Evolutionary conservation across 92 coral and sea anemone species (phyloP), one percentile per base, ranked within the genome.

Genomic region (Anthopleura xanthogrammica): DNA sequence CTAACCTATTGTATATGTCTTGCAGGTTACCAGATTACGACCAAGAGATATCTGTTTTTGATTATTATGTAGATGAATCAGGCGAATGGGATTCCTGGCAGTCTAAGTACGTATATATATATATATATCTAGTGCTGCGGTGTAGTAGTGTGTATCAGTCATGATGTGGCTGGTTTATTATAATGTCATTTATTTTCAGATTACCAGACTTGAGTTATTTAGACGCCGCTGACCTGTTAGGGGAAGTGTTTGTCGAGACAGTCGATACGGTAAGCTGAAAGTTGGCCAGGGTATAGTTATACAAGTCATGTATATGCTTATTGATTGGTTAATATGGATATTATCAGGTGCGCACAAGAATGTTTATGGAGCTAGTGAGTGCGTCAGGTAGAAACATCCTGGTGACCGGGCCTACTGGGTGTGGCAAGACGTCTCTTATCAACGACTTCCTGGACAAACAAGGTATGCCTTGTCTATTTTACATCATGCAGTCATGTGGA

Each of bases 61-160:
- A 97, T 84, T 97, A 97, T 66, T 97, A 97, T 78, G 96, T 97
- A 68, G 99, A 97, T 62, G 99, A 97, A 81, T 97, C 99, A 58
- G 99, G 99, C 43, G 99, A 97, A 80, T 97, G 99, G 99, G 99
- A 97, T 76, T 85, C 96, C 8, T 97, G 99, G 99, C 95, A 90
- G 72, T 97, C 99, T 80, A 89, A 91, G 99, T 96, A 87, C 16
- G 90, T 57, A 6, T 77, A 24, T n/a, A 5, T 83, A 5, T 83
- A 23, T 24, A 14, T 29, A 5, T 7, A 12, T 16, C 13, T 11
- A 4, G 22, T 8, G 40, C 50, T 12, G 52, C 6, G 50, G 36
- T 29, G 36, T 10, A 42, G n/a, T 20, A 75, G 42, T 46, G 50
- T 46, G 50, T 46, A 6, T 46, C 7, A 5, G 50, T 46, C 9